Evolutionary conservation across 92 coral and sea anemone genomes (phyloP), one percentile per base, ranked within the genome.

Genomic region (Desmophyllum pertusum): DNA sequence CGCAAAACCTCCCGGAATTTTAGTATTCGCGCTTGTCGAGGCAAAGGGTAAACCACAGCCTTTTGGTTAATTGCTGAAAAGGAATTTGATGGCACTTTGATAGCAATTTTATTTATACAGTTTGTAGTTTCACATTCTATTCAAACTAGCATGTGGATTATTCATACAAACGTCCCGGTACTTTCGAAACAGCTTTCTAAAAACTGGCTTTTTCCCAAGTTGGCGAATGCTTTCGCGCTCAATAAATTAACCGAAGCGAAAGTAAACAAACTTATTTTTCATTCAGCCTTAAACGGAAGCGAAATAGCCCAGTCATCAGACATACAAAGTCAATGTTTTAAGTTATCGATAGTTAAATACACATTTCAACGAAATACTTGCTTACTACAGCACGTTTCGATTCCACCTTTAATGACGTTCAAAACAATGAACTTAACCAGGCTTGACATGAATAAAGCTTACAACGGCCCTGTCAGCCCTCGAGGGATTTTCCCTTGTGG

Each of bases 401-500:
- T 30, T 73, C 42, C n/a, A n/a, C n/a, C n/a, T n/a, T n/a, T n/a
- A n/a, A n/a, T n/a, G n/a, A n/a, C n/a, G n/a, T 14, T 27, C 57
- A 74, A 53, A 17, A 67, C 40, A 65, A 5, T 36, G 5, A 27
- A 3, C 36, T 30, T 8, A n/a, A 35, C 23, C 37, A 6, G 40
- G 41, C 21, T 46, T 30, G 13, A 30, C 19, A 50, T 21, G 55
- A 13, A 15, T 13, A 50, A 50, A 21, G 55, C 6, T 6, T 45
- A 45, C 14, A 6, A 45, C 14, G 14, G 18, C 18, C 11, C 55
- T 66, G 8, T 66, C 64, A 80, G 65, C 35, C 3, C 67, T 36
- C 0, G 2, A 51, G 76, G 84, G 75, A 17, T 69, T 80, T 69
- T 46, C 76, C 84, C 84, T 23, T 46, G 23, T 1, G 0, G 7